Evolutionary conservation across 2,113 vertebrate genomes (phyloP).

Genomic region (Tenrec ecaudatus): DNA sequence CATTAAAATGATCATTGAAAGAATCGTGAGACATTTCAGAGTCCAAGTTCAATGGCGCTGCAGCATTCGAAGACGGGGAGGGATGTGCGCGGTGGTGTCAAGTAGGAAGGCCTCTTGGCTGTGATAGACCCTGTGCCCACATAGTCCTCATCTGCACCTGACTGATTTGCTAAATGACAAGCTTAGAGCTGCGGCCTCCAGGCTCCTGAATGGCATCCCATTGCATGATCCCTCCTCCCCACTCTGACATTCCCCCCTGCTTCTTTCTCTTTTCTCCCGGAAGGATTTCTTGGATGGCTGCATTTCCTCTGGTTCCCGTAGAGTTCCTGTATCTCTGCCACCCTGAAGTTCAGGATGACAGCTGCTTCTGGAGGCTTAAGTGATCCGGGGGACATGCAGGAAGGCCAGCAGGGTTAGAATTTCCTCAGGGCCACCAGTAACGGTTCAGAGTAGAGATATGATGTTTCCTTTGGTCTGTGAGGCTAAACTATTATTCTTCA

Average conservation of each 20-base stretch:
- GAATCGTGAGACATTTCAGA: not conserved
- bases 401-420: slow-evolving; percentile 37
- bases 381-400: not conserved
- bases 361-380: not conserved
- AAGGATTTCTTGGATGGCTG: not conserved
- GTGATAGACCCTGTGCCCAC: no score
- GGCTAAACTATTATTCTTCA: slow-evolving; percentile 13
- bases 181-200: not conserved
- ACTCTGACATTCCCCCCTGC: not conserved
- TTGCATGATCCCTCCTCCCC: not conserved
- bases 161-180: not conserved
- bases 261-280: no score
- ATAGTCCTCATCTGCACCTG: not conserved
- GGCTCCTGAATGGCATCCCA: not conserved
- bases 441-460: slow-evolving; percentile 6
- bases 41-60: not conserved
- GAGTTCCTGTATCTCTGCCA: not conserved
- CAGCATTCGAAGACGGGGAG: not conserved
- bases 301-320: not conserved
- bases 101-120: not conserved
- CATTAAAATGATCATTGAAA: not conserved
- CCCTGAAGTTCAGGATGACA: not conserved
- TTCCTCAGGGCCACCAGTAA: slow-evolving; percentile 38
- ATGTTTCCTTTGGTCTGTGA: slow-evolving; percentile 1
- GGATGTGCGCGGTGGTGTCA: fast-evolving